Percentiles rank a stretch among this genome's conserved stretches.
These are phyloP conservation scores for Liolophura sinensis DNA, from an alignment of 1,140 invertebrate species.

Conservation along the genomic window DNA sequence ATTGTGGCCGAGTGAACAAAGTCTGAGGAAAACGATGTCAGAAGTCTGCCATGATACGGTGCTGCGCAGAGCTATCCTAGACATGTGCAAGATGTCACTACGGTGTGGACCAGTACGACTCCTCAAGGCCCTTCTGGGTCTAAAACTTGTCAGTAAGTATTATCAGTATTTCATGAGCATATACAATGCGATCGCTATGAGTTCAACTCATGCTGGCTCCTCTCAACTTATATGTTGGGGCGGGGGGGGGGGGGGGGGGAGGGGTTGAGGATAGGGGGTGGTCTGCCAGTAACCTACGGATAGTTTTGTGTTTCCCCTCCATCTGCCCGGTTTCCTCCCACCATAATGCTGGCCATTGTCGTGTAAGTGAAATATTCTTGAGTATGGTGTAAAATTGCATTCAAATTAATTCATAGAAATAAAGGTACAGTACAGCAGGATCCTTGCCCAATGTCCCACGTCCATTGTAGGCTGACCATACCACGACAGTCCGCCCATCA, in stretches of 20 bases:
- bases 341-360: too few species aligned
- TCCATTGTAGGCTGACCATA: too few species aligned
- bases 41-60: constrained; percentile 28
- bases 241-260: too few species aligned
- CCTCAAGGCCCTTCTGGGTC: constrained; percentile 25
- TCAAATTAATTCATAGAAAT: too few species aligned
- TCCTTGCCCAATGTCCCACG: too few species aligned
- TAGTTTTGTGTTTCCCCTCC: neutral
- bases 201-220: neutral
- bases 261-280: neutral
- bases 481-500: too few species aligned
- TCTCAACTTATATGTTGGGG: neutral
- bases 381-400: too few species aligned
- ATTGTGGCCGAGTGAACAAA: constrained; percentile 29
- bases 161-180: neutral
- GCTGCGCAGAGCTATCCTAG: constrained; percentile 27
- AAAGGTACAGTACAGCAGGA: too few species aligned
- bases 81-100: constrained; percentile 30
- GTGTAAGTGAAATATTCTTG: neutral
- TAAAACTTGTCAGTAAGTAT: constrained; percentile 36
- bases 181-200: neutral
- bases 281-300: constrained; percentile 1
- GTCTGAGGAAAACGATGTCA: constrained; percentile 7
- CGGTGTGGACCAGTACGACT: constrained; percentile 30
- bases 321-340: neutral